Base-by-base conservation (phyloP, 2,888 invertebrate species). In the Dryococelus australis region DNA sequence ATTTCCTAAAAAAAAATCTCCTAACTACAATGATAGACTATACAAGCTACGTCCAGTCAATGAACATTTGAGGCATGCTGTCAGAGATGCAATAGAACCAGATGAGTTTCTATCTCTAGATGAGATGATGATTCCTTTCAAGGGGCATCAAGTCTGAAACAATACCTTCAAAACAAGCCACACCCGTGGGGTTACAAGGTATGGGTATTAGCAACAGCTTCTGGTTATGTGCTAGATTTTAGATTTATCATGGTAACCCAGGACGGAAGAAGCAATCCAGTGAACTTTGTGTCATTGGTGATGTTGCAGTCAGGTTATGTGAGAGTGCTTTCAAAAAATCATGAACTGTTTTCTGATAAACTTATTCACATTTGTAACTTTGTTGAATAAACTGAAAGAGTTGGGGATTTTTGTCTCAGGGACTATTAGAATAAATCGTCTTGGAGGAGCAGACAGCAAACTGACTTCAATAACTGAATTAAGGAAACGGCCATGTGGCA, bases 331-430 rank as follows among this genome's bases (percentile, higher is more conserved):
- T 65, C 65, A 65, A 65, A 65, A 65, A 20, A 13, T 65, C 65
- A 65, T 16, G 16, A 65, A 65, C 16, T 65, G 16, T 65, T 65
- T 65, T 65, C 16, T 65, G 65, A 65, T 16, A 65, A n/a, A 65
- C 65, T 65, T 65, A 6, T 13, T 65, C 65, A 65, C 65, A 65
- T 65, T 16, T 20, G 65, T 65, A 20, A 16, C 65, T 65, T 16
- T 65, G 65, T 65, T 65, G 65, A 65, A 65, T 65, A 65, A 65
- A 65, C 24, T 65, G 65, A 65, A 65, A 65, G 65, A 65, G 65
- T 65, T 65, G 65, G 65, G 20, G 10, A 65, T 65, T 65, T 65
- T 65, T 65, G 65, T 16, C n/a, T n/a, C n/a, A n/a, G n/a, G n/a
- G n/a, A n/a, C n/a, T n/a, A n/a, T n/a, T n/a, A n/a, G n/a, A n/a